These are phyloP conservation scores for Rotaria sp. DNA, from an alignment of 2,888 invertebrate genomes.

Conservation along the genomic window DNA sequence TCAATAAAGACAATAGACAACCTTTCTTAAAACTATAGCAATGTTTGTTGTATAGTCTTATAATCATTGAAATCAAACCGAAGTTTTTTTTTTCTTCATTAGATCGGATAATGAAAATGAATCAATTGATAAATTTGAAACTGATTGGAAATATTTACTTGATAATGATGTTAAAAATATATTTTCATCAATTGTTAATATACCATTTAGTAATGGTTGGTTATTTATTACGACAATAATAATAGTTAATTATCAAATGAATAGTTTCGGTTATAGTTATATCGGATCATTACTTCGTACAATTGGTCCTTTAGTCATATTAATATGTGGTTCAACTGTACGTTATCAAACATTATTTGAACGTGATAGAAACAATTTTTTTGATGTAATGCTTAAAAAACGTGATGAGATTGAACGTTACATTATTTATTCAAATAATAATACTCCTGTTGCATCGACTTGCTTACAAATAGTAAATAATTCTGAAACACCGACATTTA, in stretches of 20 bases:
- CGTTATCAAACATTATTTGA: slow-evolving; percentile 15
- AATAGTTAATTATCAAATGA: not conserved
- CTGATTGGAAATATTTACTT: not conserved
- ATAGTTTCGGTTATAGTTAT: not conserved
- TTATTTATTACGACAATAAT: not conserved
- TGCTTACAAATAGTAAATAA: not conserved
- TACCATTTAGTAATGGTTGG: not conserved
- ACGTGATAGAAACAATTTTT: not conserved
- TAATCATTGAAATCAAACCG: too few species aligned
- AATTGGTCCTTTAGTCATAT: not conserved
- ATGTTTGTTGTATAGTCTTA: too few species aligned
- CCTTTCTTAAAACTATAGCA: too few species aligned
- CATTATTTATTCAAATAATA: not conserved
- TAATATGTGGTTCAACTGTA: not conserved
- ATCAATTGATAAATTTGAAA: not conserved
- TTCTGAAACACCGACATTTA: not conserved
- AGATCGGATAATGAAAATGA: not conserved
- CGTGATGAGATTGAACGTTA: not conserved
- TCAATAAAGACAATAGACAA: too few species aligned
- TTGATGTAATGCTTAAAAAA: not conserved
- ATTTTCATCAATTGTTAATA: not conserved
- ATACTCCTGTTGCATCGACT: not conserved
- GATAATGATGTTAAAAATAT: not conserved
- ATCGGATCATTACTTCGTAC: not conserved
- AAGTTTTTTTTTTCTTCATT: too few species aligned